A percentile compares a stretch with the other conserved stretches of the same genome.
phyloP scores from a whole-genome alignment of 30 jellyfish, hydroid and myxozoan genomes.

The Aurelia aurita region DNA sequence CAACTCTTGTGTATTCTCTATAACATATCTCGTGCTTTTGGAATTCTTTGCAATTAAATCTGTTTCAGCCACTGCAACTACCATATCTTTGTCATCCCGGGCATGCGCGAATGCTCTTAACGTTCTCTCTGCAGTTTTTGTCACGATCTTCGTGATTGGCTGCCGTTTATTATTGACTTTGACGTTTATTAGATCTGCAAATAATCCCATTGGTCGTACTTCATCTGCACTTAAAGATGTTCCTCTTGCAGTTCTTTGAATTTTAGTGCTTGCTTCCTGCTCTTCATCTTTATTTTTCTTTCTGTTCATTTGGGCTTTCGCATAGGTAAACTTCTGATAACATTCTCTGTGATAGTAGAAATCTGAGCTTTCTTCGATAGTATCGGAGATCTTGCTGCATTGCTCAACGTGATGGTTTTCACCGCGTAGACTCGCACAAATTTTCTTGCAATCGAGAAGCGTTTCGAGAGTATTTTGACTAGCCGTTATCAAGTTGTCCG shows the following conservation, averaged over 20 bases:
- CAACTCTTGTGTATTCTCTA: slow-evolving; percentile 43
- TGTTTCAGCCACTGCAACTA: slow-evolving; percentile 34
- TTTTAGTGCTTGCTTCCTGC: background rate
- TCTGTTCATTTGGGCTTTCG: slow-evolving; percentile 33
- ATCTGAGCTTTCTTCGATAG: slow-evolving; percentile 17
- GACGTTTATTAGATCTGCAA: slow-evolving; percentile 13
- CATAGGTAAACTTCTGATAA: slow-evolving; percentile 35
- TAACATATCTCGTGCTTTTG: slow-evolving; percentile 57
- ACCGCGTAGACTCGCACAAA: slow-evolving; percentile 44
- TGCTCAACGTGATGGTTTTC: slow-evolving; percentile 61
- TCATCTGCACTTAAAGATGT: slow-evolving; percentile 26
- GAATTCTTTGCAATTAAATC: slow-evolving; percentile 64
- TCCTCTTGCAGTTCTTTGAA: slow-evolving; percentile 29
- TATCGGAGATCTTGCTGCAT: slow-evolving; percentile 59
- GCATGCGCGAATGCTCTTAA: slow-evolving; percentile 40
- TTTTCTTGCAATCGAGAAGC: slow-evolving; percentile 55
- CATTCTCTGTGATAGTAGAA: slow-evolving; percentile 33
- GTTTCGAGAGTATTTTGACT: slow-evolving; percentile 28
- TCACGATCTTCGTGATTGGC: slow-evolving; percentile 40
- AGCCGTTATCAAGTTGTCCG: slow-evolving; percentile 37
- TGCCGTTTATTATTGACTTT: slow-evolving; percentile 18
- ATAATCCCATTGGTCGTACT: slow-evolving; percentile 26
- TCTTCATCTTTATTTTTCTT: slow-evolving; percentile 20
- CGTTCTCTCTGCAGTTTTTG: slow-evolving; percentile 40
- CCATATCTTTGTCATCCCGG: slow-evolving; percentile 39